Base-by-base conservation (phyloP, 2,113 vertebrate genomes). In the Rhabdornis inornatus region DNA sequence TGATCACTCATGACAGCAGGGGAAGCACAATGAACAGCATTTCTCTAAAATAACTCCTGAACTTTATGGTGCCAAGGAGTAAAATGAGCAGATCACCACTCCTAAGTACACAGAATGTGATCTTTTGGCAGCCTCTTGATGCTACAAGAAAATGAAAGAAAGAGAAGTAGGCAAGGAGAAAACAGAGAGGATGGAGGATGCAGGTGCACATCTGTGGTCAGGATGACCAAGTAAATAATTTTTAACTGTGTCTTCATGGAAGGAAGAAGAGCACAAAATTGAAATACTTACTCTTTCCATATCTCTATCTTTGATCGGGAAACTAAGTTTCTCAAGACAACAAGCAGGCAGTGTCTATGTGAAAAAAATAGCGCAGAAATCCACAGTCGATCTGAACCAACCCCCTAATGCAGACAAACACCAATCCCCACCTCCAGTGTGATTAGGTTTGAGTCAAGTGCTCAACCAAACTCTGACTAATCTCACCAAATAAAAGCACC, bases 1-100 rank as follows among this genome's bases (percentile, higher is more conserved):
- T 21, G 33, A 11, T 40, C 40, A 21, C 27, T 50, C 6, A 1
- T 15, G 37, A 19, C n/a, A 18, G 16, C 9, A 10, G 11, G 8
- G 6, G 8, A 85, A 94, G 7, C 22, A 72, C 18, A 31, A 12
- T 6, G 4, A 56, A 35, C 5, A 7, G 0, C 0, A 1, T 18
- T 28, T 42, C 60, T 88, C 24, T 10, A 64, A 74, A 89, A 79
- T 53, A 84, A 68, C 4, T 74, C 47, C 28, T 68, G 6, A 63
- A 49, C 30, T 31, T 47, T 19, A 45, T 49, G 50, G 42, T 56
- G 30, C 12, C 76, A 59, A 65, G 24, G n/a, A 83, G 39, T 14
- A 60, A 84, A 93, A 77, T 2, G 4, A 33, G 22, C 15, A 78
- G 70, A 87, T 68, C 13, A n/a, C 23, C 61, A 77, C 52, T 78